These are phyloP conservation scores for Argyrosomus japonicus DNA, from an alignment of 2,113 vertebrate species.

Conservation along the genomic window DNA sequence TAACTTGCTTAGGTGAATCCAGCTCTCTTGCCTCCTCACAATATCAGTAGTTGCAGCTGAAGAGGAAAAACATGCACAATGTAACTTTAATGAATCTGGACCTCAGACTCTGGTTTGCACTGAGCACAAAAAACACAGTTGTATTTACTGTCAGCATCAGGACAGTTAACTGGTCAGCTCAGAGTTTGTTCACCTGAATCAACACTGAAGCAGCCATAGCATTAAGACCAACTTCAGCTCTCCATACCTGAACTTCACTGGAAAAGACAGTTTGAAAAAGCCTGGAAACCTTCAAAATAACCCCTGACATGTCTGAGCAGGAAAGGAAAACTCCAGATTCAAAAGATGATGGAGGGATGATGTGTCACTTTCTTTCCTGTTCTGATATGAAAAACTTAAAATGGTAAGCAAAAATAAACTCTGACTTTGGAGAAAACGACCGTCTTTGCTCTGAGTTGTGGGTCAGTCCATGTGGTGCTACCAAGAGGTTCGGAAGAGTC, in stretches of 20 bases:
- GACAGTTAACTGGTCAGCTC: slow-evolving; percentile 16
- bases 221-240: background rate
- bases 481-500: slow-evolving; percentile 44
- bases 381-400: background rate
- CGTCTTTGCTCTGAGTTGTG: background rate
- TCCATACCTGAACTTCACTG: background rate
- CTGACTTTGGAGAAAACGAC: background rate
- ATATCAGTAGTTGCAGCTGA: background rate
- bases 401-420: background rate
- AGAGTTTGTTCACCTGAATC: slow-evolving; percentile 9
- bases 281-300: background rate
- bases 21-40: background rate
- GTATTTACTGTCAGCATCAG: background rate
- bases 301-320: background rate
- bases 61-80: background rate
- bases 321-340: background rate
- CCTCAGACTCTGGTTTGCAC: slow-evolving; percentile 35
- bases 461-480: slow-evolving; percentile 59
- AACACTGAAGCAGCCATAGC: background rate
- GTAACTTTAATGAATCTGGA: slow-evolving; percentile 40
- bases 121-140: slow-evolving; percentile 51
- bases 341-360: background rate
- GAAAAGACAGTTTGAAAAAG: background rate
- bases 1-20: background rate
- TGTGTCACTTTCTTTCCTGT: background rate